These are phyloP conservation scores for Diplosoma virens DNA, from an alignment of 23 tunicate genomes.

Conservation along the genomic window DNA sequence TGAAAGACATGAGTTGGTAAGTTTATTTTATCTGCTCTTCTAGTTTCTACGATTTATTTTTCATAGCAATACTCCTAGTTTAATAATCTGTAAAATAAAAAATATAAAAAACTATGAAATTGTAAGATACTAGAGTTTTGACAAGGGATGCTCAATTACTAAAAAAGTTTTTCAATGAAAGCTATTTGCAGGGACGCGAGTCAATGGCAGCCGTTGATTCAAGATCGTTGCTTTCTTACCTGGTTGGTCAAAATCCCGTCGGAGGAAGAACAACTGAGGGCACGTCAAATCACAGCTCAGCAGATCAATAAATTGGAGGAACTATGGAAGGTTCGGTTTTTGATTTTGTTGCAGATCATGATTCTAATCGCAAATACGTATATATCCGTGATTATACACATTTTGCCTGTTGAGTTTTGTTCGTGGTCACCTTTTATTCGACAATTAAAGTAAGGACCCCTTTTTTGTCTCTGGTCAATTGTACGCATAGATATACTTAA, in stretches of 20 bases:
- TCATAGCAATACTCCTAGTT: no score
- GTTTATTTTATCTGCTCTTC: no score
- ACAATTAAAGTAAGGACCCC: no score
- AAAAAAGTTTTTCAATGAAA: not conserved
- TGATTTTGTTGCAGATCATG: no score
- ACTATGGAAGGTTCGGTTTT: conserved; percentile 97
- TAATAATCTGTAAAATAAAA: not conserved
- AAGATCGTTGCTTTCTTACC: conserved; percentile 84
- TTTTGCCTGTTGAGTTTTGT: no score
- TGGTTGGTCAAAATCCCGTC: conserved; percentile 97
- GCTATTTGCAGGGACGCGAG: conserved; percentile 73
- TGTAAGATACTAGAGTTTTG: not conserved
- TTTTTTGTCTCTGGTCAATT: no score
- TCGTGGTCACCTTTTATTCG: no score
- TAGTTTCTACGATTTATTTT: no score
- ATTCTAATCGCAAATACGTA: no score
- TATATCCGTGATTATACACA: no score
- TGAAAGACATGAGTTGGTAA: conserved; percentile 94
- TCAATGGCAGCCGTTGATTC: conserved; percentile 96
- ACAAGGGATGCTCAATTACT: not conserved
- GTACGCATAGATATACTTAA: no score
- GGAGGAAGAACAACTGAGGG: conserved; percentile 92
- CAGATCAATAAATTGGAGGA: conserved; percentile 97
- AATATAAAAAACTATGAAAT: not conserved
- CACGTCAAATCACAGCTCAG: conserved; percentile 96